These are phyloP conservation scores for Pipistrellus pipistrellus DNA, from an alignment of 2,797 vertebrate genomes.

Conservation along the genomic window DNA sequence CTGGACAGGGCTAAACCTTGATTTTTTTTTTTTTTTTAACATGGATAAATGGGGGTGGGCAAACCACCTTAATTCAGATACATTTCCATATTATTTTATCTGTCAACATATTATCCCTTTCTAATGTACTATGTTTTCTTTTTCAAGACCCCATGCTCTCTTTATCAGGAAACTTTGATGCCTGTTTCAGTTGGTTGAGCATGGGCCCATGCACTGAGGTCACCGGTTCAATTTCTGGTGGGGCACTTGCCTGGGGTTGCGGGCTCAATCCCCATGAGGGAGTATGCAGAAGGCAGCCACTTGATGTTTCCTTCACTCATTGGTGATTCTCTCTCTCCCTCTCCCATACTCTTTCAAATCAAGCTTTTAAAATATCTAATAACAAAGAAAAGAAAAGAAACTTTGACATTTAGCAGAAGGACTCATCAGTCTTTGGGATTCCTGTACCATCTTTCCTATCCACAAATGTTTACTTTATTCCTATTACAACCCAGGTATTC, in stretches of 20 bases:
- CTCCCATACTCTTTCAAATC: too few relatives aligned
- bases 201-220: too few relatives aligned
- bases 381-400: neutral
- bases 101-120: neutral
- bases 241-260: too few relatives aligned
- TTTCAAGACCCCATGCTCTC: neutral
- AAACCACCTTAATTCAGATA: conserved; percentile 5
- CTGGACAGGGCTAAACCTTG: neutral
- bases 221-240: too few relatives aligned
- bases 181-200: too few relatives aligned
- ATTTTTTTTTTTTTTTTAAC: neutral
- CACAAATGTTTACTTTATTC: neutral
- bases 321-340: too few relatives aligned
- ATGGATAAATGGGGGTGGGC: neutral
- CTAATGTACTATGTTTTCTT: neutral
- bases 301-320: too few relatives aligned
- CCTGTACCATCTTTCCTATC: neutral
- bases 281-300: too few relatives aligned
- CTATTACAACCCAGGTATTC: neutral
- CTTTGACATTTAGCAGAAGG: neutral
- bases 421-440: neutral
- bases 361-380: too few relatives aligned
- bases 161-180: neutral
- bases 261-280: too few relatives aligned
- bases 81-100: neutral